Evolutionary conservation across 2,888 invertebrate genomes (phyloP), one percentile per base, ranked within the genome.

Genomic region (Onchidella celtica): DNA sequence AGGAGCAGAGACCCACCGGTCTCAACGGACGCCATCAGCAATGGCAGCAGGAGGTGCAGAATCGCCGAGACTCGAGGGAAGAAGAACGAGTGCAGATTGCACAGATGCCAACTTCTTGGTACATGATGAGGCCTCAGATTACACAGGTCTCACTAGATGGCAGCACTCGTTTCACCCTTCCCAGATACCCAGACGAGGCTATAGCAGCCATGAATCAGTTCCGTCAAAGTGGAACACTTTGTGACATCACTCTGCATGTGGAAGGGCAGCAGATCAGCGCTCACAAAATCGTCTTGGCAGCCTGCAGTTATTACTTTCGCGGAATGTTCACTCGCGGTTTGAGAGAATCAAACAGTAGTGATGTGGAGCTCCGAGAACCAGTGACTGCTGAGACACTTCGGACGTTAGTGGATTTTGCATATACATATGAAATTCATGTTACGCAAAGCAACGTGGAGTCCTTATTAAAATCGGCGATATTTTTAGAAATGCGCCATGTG

Each of bases 301-400:
- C 97, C 0, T 97, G 97, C 83, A 97, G 97, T 94, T 97, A 97
- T 0, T 98, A 98, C 92, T 98, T 98, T 92, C 96, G 97, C 95
- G 98, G 98, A 75, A 98, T 98, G 98, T 98, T 98, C 93, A 98
- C 97, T 0, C 97, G 97, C 85, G 98, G 98, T 1, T 95, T 98
- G 85, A 96, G 96, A 88, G 98, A 98, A 94, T 95, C 96, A 86
- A 97, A 97, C 27, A 91, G 96, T 86, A 97, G 97, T 92, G 97
- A 97, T 97, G 96, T 96, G 0, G 95, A 96, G 32, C 90, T 93
- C 59, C 91, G 90, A 0, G 81, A 92, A 65, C 91, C 91, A 68
- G 90, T 93, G 40, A 87, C 87, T 83, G 96, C 97, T 21, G 97
- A 96, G 21, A 97, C 97, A 3, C 96, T 98, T 96, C 96, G 96